Evolutionary conservation across 1,140 invertebrate genomes (phyloP).

Genomic region (Chymomyza costata): DNA sequence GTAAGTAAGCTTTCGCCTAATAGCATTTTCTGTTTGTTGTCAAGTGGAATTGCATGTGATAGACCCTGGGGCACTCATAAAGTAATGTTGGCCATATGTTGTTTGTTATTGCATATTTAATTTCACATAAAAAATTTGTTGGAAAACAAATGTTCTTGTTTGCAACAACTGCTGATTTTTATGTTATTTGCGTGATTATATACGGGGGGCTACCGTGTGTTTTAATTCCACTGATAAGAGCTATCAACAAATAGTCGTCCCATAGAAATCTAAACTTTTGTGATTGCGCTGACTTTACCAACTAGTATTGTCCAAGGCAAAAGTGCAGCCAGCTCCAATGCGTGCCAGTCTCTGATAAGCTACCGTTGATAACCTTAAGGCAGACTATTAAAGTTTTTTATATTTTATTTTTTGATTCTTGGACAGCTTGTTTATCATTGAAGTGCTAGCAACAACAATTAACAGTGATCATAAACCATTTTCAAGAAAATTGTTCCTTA

Average conservation of each 20-base stretch:
- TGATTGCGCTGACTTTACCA: no score
- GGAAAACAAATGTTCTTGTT: conserved; percentile 1
- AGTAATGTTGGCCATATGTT: conserved; percentile 7
- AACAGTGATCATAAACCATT: no score
- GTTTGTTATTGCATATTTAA: conserved; percentile 32
- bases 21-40: no score
- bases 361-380: conserved; percentile 32
- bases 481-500: conserved; percentile 1
- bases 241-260: conserved; percentile 41
- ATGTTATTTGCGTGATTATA: not conserved
- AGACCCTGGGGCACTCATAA: not conserved
- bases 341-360: conserved; percentile 32
- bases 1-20: conserved; percentile 1
- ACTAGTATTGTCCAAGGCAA: no score
- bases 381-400: not conserved
- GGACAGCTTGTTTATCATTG: no score
- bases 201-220: conserved; percentile 22
- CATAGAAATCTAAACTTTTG: no score
- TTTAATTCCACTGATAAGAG: conserved; percentile 38
- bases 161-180: conserved; percentile 1
- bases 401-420: no score
- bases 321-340: not conserved
- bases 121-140: no score
- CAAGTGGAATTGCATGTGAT: conserved; percentile 8
- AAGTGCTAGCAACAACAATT: no score